phyloP scores from a whole-genome alignment of 2,113 vertebrate genomes.

The Polypterus bichir region DNA sequence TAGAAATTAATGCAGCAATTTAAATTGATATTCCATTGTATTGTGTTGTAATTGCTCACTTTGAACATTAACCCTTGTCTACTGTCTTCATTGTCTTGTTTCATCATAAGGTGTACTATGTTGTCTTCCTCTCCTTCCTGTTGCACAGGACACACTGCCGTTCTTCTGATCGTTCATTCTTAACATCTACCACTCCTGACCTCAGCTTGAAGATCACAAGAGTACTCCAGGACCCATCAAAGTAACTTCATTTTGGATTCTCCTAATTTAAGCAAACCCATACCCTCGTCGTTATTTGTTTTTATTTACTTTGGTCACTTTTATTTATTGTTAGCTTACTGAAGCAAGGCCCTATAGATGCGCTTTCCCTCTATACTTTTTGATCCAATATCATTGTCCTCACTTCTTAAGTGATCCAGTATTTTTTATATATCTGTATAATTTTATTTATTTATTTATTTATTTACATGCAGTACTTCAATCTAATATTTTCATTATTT shows the following conservation, averaged over 20 bases:
- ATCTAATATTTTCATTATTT: too few species aligned
- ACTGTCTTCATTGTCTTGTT: constrained; percentile 1
- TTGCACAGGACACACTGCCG: constrained; percentile 48
- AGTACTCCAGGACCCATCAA: constrained; percentile 55
- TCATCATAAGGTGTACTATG: constrained; percentile 13
- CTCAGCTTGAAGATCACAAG: constrained; percentile 62
- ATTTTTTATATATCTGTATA: too few species aligned
- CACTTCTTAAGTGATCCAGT: too few species aligned
- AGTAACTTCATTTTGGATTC: constrained; percentile 39
- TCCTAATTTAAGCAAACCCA: constrained; percentile 1
- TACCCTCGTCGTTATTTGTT: too few species aligned
- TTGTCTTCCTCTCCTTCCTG: constrained; percentile 22
- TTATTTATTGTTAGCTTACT: too few species aligned
- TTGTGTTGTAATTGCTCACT: background rate
- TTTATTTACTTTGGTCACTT: too few species aligned
- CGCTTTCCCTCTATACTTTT: too few species aligned
- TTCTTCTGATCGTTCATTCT: constrained; percentile 61
- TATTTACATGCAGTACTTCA: too few species aligned
- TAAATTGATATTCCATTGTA: background rate
- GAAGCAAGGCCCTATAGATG: too few species aligned
- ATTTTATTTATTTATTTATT: too few species aligned
- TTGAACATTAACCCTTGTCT: background rate
- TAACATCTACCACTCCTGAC: constrained; percentile 60
- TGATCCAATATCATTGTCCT: too few species aligned
- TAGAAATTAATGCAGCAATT: too few species aligned